Conservation (phyloP, 2,797 vertebrate species). For the Esox lucius region DNA sequence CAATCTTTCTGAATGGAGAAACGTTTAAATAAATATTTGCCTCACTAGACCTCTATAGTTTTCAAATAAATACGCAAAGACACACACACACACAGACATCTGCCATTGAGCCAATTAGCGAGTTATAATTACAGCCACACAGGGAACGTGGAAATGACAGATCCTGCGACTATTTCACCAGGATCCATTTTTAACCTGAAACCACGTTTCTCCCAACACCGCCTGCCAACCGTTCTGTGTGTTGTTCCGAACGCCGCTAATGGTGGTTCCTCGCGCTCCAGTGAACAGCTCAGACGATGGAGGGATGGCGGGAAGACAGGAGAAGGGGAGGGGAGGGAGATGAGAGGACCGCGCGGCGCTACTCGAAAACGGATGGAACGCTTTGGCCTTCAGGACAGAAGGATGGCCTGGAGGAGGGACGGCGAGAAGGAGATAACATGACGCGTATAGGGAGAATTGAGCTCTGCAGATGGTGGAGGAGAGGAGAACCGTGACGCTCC, state of each 20-base stretch:
- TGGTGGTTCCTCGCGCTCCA: neutral
- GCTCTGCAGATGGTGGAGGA: constrained; percentile 1
- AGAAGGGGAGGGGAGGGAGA: neutral
- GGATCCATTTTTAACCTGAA: neutral
- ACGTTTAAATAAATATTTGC: neutral
- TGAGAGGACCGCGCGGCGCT: neutral
- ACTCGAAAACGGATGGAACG: neutral
- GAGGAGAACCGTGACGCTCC: neutral
- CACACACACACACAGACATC: neutral
- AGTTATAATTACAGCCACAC: neutral
- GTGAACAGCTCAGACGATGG: neutral
- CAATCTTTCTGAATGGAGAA: neutral
- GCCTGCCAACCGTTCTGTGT: neutral
- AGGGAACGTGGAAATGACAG: neutral
- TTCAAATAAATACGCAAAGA: neutral
- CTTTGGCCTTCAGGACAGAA: neutral
- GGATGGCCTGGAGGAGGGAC: neutral
- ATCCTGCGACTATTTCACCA: neutral
- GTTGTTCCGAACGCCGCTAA: constrained; percentile 19
- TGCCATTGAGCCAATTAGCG: neutral
- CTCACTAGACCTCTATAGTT: neutral
- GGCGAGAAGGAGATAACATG: neutral
- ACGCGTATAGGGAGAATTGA: neutral
- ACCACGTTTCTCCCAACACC: neutral
- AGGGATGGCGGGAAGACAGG: neutral